These are phyloP conservation scores for Nasonovia ribisnigri DNA, from an alignment of 2,888 invertebrate genomes.

Conservation along the genomic window DNA sequence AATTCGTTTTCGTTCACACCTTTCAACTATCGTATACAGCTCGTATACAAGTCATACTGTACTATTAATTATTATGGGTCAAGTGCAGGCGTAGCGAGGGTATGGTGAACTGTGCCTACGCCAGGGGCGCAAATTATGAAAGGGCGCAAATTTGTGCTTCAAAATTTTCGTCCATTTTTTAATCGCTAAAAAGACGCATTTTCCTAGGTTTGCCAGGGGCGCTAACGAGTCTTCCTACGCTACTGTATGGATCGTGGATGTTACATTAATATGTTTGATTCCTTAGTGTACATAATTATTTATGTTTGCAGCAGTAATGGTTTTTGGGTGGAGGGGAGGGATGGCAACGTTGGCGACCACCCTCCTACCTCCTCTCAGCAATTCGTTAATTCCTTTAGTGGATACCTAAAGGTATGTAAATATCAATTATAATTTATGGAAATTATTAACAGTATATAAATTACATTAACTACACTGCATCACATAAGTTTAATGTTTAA, in stretches of 20 bases:
- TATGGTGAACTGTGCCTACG: no score
- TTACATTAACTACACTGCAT: not conserved
- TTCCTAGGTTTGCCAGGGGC: no score
- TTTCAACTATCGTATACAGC: not conserved
- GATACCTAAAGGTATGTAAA: not conserved
- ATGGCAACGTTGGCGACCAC: not conserved
- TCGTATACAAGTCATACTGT: not conserved
- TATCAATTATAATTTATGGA: not conserved
- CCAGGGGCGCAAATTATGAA: no score
- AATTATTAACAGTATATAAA: not conserved
- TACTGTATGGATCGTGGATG: not conserved
- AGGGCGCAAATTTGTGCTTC: no score
- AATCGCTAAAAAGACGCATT: no score
- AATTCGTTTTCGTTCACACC: not conserved
- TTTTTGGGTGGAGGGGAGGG: not conserved
- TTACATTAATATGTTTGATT: not conserved
- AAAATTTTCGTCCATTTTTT: no score
- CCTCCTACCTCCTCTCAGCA: not conserved
- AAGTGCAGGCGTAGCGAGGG: no score
- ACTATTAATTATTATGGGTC: no score
- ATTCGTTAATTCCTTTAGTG: not conserved
- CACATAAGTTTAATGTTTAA: no score
- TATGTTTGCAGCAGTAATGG: not conserved
- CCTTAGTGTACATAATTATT: not conserved
- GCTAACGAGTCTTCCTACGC: no score